phyloP scores from a whole-genome alignment of 2,888 invertebrate species.

The Sisyra terminalis region DNA sequence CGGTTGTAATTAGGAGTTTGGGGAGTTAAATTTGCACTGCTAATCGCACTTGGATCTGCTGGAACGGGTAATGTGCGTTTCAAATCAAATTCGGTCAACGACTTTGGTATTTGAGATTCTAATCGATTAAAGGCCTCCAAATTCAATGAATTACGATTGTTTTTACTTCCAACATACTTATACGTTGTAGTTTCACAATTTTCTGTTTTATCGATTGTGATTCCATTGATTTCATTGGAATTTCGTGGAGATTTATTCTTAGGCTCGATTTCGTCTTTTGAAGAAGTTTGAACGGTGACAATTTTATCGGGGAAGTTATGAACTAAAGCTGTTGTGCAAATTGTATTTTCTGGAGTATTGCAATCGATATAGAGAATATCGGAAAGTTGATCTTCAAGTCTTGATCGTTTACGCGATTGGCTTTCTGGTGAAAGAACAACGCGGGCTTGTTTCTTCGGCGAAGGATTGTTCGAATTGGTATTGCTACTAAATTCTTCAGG shows the following conservation, averaged over 20 bases:
- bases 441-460: constrained; percentile 41
- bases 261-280: constrained; percentile 21
- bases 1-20: constrained; percentile 24
- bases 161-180: not conserved
- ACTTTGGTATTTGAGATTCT: constrained; percentile 19
- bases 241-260: constrained; percentile 25
- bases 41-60: constrained; percentile 16
- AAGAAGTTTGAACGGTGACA: constrained; percentile 7
- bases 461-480: constrained; percentile 37
- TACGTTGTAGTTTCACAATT: constrained; percentile 1
- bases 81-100: constrained; percentile 22
- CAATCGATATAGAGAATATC: constrained; percentile 73
- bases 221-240: constrained; percentile 15
- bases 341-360: constrained; percentile 46
- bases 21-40: constrained; percentile 20
- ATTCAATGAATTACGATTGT: constrained; percentile 21
- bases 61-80: constrained; percentile 14
- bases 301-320: constrained; percentile 15
- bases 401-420: constrained; percentile 42
- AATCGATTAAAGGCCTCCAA: constrained; percentile 15
- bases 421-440: constrained; percentile 32
- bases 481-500: constrained; percentile 36
- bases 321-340: constrained; percentile 22
- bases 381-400: constrained; percentile 61
- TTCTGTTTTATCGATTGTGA: not conserved